Base-by-base conservation (phyloP, 2,113 vertebrate genomes). In the Megalops atlanticus region DNA sequence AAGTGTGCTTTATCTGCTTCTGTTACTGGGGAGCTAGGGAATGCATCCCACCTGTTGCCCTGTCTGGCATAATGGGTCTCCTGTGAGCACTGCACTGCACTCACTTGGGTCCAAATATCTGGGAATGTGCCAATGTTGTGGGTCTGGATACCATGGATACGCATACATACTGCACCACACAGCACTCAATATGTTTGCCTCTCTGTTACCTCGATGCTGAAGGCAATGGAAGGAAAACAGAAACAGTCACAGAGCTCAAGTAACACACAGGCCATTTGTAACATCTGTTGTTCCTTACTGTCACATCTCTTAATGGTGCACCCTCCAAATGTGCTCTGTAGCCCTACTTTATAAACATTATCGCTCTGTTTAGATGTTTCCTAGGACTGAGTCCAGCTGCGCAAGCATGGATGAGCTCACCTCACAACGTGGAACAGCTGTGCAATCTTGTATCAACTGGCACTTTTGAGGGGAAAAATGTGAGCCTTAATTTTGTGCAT, bases 121-220 rank as follows among this genome's bases (percentile, higher is more conserved):
- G 58, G 58, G 27, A 64, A 64, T 64, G 58, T 64, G 58, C 58
- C 31, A n/a, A 64, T 64, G 58, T 64, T 64, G 58, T 64, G 58
- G n/a, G 58, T 31, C 11, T 24, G 58, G 58, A n/a, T 31, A 31
- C 58, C 58, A 64, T 64, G 58, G 58, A 64, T 64, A 64, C 58
- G 31, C 31, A 18, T 58, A 64, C 58, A 64, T 64, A 64, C 24
- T 64, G 58, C n/a, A 24, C n/a, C 31, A 24, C n/a, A 31, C 58
- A 64, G 58, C 58, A 64, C 58, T 64, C 5, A 24, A 31, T 11
- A n/a, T 64, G 58, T 64, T 31, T 64, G 58, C 58, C 10, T 64
- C 31, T 64, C 58, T 64, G n/a, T 24, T 10, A 64, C n/a, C 58
- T 11, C 6, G n/a, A 31, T 31, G 58, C 58, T 64, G 24, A 64